These are phyloP conservation scores for Enchytraeus crypticus DNA, from an alignment of 2,888 invertebrate genomes.

Conservation along the genomic window DNA sequence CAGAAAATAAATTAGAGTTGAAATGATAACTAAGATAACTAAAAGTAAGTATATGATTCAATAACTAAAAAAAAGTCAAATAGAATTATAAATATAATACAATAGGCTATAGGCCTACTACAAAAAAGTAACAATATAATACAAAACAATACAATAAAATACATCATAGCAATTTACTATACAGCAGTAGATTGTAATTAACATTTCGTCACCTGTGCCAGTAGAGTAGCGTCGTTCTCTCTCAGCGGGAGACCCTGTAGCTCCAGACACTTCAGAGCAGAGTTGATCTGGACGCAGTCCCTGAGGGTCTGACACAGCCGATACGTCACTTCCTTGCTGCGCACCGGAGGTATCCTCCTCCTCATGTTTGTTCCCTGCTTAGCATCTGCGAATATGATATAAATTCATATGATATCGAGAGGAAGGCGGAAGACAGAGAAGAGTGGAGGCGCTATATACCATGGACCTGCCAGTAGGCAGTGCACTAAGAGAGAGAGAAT, in stretches of 20 bases:
- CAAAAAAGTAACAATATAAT: not conserved
- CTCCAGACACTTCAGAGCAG: constrained; percentile 38
- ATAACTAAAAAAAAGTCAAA: not conserved
- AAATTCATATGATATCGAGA: too few relatives aligned
- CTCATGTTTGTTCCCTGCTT: not conserved
- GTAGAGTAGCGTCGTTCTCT: constrained; percentile 30
- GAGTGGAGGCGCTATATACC: too few relatives aligned
- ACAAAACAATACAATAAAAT: not conserved
- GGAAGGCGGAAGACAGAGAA: too few relatives aligned
- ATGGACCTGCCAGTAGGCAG: too few relatives aligned
- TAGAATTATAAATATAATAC: not conserved
- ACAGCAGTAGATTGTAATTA: too few relatives aligned
- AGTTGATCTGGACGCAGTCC: constrained; percentile 40
- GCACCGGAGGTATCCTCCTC: constrained; percentile 34
- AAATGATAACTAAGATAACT: too few relatives aligned
- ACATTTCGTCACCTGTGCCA: constrained; percentile 10
- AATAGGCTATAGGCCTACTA: not conserved
- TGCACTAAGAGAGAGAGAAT: too few relatives aligned
- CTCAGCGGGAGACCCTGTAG: constrained; percentile 45
- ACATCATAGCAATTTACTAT: too few relatives aligned
- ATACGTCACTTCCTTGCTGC: constrained; percentile 46
- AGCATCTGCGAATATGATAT: not conserved
- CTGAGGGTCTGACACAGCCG: constrained; percentile 42
- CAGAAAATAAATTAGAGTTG: too few relatives aligned
- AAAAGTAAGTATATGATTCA: too few relatives aligned